Evolutionary conservation across 2,888 invertebrate species (phyloP), one percentile per base, ranked within the genome.

Genomic region (Zootermopsis nevadensis): DNA sequence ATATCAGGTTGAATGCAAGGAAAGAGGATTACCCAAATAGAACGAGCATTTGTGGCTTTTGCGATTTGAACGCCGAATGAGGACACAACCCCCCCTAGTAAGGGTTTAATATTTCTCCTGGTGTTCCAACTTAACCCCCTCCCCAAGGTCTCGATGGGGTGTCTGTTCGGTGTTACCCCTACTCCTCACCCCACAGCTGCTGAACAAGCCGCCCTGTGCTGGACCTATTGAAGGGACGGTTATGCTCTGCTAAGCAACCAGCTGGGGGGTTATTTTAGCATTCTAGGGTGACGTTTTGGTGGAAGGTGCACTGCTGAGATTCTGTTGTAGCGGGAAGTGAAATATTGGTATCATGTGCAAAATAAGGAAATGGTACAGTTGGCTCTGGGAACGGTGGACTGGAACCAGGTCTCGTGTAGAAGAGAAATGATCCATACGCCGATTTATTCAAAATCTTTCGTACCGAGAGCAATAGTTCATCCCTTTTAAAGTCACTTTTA

Each of bases 181-280:
- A 38, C 42, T 42, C 42, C 12, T n/a, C 74, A 38, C 74, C 74
- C 60, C 35, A 33, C 79, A 79, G 79, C 79, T 77, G 77, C 77
- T 77, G 24, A 69, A 48, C 48, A 3, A 48, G 48, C 48, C 48
- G 48, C 48, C 48, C 48, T 48, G 15, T 69, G 8, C 31, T 69
- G 31, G 69, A 67, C 67, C 27, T 67, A 30, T 67, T 77, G 82
- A 67, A 67, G 83, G 82, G 80, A 81, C 48, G 80, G 83, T 83
- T 76, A 81, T 77, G 83, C 83, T 81, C 83, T 76, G 77, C 81
- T 83, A 76, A 66, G 42, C 82, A 74, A 31, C 83, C 83, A 72
- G 81, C 80, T 67, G 81, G 83, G 80, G 42, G 48, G 42, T 77
- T 77, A 53, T 77, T 77, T 48, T 77, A 77, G 77, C 53, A 53